These are phyloP conservation scores for Saguinus midas DNA, from an alignment of 2,113 vertebrate species.

Conservation along the genomic window DNA sequence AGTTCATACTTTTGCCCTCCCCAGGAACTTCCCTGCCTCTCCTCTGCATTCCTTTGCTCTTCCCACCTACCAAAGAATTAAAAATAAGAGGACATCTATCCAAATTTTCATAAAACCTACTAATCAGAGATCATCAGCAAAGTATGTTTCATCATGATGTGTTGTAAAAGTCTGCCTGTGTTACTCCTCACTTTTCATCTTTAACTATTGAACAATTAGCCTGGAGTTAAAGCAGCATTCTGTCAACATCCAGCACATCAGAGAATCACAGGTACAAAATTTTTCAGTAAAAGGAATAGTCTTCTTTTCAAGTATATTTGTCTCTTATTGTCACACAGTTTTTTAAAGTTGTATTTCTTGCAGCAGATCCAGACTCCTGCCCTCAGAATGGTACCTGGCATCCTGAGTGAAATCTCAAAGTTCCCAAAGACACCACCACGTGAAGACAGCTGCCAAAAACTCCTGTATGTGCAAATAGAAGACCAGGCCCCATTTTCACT, in stretches of 20 bases:
- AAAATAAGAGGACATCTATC: not conserved
- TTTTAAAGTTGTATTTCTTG: not conserved
- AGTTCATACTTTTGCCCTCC: not conserved
- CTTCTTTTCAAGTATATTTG: not conserved
- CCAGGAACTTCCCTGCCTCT: not conserved
- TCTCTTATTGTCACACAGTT: not conserved
- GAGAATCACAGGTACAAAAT: not conserved
- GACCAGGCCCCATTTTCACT: not conserved
- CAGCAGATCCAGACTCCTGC: not conserved
- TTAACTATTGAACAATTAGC: not conserved
- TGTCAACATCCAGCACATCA: not conserved
- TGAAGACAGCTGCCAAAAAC: not conserved
- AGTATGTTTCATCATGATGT: not conserved
- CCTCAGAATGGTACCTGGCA: not conserved
- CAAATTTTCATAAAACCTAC: constrained; percentile 4
- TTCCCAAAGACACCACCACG: not conserved
- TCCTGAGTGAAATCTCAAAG: not conserved
- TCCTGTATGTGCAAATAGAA: not conserved
- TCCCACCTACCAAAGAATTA: not conserved
- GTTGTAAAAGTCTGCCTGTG: not conserved
- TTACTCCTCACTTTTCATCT: not conserved
- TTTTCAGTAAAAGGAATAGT: not conserved
- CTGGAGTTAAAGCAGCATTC: not conserved
- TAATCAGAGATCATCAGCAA: not conserved
- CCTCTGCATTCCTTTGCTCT: not conserved